These are phyloP conservation scores for Hetaerina americana DNA, from an alignment of 1,140 invertebrate genomes.

Conservation along the genomic window DNA sequence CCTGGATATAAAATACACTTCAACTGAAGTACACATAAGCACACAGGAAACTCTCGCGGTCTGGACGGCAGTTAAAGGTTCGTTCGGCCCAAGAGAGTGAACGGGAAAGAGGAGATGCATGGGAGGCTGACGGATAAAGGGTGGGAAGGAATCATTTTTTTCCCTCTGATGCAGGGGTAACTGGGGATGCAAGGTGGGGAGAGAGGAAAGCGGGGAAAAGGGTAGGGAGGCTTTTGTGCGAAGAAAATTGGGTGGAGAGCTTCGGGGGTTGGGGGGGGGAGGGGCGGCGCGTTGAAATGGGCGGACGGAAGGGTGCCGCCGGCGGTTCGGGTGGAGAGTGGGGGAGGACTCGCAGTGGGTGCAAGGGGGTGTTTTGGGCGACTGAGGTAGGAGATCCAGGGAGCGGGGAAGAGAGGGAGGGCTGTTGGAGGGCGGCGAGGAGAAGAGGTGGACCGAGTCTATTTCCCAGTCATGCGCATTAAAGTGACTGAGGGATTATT, in stretches of 20 bases:
- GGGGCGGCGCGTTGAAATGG: neutral
- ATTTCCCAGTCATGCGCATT: neutral
- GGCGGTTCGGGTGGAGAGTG: too few species aligned
- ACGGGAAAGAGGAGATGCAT: neutral
- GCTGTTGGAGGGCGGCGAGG: too few species aligned
- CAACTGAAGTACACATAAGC: too few species aligned
- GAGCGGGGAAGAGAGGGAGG: too few species aligned
- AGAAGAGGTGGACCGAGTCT: neutral
- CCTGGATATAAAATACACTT: too few species aligned
- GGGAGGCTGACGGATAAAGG: neutral
- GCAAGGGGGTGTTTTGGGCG: too few species aligned
- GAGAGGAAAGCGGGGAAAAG: neutral
- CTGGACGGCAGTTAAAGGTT: too few species aligned
- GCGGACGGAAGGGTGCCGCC: too few species aligned
- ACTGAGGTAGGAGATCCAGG: too few species aligned
- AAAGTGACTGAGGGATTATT: neutral
- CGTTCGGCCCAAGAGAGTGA: neutral
- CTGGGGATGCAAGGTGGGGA: neutral
- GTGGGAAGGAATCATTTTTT: neutral
- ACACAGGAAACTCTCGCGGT: too few species aligned
- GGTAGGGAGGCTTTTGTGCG: neutral
- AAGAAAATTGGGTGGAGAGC: neutral
- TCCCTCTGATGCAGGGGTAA: neutral
- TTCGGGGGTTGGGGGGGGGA: neutral
- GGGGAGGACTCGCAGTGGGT: too few species aligned